phyloP scores from a whole-genome alignment of 2,113 vertebrate genomes.

The Genyomyrus donnyi region DNA sequence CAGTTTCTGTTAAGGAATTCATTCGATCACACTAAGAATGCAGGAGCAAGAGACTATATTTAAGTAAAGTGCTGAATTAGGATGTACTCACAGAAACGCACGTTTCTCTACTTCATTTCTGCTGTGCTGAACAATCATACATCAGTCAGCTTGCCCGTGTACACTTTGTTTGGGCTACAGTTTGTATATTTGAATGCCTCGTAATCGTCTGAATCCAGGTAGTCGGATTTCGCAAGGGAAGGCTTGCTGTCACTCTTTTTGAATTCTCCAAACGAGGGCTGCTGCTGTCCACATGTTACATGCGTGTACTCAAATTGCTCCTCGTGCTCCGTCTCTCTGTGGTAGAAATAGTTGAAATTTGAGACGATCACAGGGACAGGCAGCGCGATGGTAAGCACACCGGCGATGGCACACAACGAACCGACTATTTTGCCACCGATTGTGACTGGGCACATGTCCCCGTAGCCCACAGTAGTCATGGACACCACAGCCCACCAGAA shows the following conservation, averaged over 20 bases:
- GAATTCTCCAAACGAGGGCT: constrained; percentile 64
- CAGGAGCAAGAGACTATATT: constrained; percentile 33
- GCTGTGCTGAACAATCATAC: constrained; percentile 61
- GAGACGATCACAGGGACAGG: constrained; percentile 91
- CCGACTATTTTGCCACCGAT: constrained; percentile 94
- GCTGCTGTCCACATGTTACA: constrained; percentile 83
- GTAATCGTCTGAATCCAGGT: constrained; percentile 65
- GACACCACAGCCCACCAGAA: constrained; percentile 98
- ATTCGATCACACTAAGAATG: constrained; percentile 26
- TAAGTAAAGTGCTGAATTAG: constrained; percentile 36
- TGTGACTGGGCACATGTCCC: constrained; percentile 91
- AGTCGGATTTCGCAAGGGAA: constrained; percentile 76
- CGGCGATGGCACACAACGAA: constrained; percentile 85
- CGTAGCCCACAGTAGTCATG: constrained; percentile 93
- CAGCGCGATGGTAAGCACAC: constrained; percentile 85
- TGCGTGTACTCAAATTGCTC: constrained; percentile 87
- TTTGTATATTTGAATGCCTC: constrained; percentile 75
- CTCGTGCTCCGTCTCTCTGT: constrained; percentile 87
- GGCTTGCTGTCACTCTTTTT: constrained; percentile 66
- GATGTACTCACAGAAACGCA: constrained; percentile 31
- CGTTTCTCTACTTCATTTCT: constrained; percentile 14
- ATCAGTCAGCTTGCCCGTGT: constrained; percentile 77
- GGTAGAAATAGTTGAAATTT: constrained; percentile 98
- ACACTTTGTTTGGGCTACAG: constrained; percentile 71
- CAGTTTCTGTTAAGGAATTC: constrained; percentile 20